phyloP scores from a whole-genome alignment of 2,888 invertebrate species.

The Oscheius onirici region DNA sequence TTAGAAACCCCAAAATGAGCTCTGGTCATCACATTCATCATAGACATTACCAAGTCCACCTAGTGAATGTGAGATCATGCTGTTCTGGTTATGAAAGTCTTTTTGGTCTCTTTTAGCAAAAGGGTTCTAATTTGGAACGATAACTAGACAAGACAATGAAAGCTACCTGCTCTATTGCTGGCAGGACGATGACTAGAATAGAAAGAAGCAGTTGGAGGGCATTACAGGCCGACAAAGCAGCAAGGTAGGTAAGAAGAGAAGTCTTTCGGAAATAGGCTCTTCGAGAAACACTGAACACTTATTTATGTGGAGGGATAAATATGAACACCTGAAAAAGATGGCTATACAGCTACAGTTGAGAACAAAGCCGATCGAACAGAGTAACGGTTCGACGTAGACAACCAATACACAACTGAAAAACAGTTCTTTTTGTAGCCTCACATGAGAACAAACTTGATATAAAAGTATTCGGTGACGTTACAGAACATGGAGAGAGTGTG shows the following conservation, averaged over 20 bases:
- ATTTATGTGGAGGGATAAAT: neutral
- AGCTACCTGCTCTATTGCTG: constrained; percentile 57
- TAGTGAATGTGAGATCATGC: neutral
- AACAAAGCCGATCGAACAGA: constrained; percentile 56
- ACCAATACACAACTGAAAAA: constrained; percentile 55
- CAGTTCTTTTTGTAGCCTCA: neutral
- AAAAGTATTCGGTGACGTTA: constrained; percentile 8
- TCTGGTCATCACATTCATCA: neutral
- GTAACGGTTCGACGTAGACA: constrained; percentile 59
- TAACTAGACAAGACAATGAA: neutral
- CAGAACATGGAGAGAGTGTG: neutral
- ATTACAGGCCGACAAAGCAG: constrained; percentile 58
- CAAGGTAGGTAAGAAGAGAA: constrained; percentile 57
- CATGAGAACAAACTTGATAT: neutral
- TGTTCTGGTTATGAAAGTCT: neutral
- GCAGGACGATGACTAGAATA: constrained; percentile 61
- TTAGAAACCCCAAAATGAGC: neutral
- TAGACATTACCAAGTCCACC: neutral
- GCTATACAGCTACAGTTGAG: constrained; percentile 56
- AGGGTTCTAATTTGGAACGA: no score
- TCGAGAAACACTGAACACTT: constrained; percentile 38
- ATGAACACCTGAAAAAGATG: constrained; percentile 44
- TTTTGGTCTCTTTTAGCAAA: no score
- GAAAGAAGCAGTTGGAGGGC: constrained; percentile 58
- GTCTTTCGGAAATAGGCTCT: constrained; percentile 63